Base-by-base conservation (phyloP, 2,113 vertebrate species). In the Monopterus albus region DNA sequence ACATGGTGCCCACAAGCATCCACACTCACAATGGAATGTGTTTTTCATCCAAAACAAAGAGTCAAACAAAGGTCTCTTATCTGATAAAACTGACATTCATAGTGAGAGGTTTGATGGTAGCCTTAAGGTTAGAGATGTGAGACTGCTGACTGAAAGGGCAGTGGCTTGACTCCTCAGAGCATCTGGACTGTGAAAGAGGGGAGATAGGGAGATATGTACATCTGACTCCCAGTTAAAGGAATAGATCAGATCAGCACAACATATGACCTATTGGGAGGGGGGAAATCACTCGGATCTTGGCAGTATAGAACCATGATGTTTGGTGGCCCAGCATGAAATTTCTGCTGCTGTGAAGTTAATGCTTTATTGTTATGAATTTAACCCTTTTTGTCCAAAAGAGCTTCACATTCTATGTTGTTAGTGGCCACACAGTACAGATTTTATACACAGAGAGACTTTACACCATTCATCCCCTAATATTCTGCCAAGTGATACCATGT, bases 1-100 rank as follows among this genome's bases (percentile, higher is more conserved):
- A 60, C 75, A 68, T 40, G 60, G 40, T 87, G 72, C 18, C 88
- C 83, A 75, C 75, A 78, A 79, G 56, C 67, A 83, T 81, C 83
- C 25, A 23, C 57, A 40, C 63, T 71, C 29, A 47, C 53, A 7
- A 56, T 50, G 83, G 75, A 89, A 83, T 85, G 78, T 68, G 70
- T 39, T 79, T 83, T 66, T 57, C 58, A 80, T 80, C 81, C 85
- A 78, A 75, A 77, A 50, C 50, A 58, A 72, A 66, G 55, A 82
- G 53, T 80, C 78, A 65, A 75, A 78, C 50, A 15, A 18, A 71
- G 76, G 66, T 76, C 53, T 57, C 17, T 5, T 9, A 12, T 57
- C 56, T 68, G 65, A 75, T 79, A 75, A 79, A 70, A 45, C 26
- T 51, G 40, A 47, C 35, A 26, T 5, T 21, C 9, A 10, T 26